Evolutionary conservation across 2,888 invertebrate species (phyloP).

Genomic region (Seira sanloemensis): DNA sequence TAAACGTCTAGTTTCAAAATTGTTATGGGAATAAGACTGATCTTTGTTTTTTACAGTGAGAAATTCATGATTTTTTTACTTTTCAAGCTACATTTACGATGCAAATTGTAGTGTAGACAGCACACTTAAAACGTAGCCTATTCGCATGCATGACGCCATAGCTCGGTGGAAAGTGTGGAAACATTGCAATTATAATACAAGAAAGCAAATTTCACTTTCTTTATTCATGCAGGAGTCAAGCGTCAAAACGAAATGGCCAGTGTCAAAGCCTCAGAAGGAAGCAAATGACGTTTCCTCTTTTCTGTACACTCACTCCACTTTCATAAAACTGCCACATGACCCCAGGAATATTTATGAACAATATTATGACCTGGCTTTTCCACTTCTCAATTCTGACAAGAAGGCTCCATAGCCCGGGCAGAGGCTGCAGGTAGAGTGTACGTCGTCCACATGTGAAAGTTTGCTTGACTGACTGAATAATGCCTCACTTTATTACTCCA

Average conservation of each 20-base stretch:
- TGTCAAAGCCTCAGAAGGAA: background rate
- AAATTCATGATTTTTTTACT: no score
- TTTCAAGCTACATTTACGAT: no score
- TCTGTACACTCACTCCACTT: background rate
- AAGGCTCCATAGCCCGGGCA: no score
- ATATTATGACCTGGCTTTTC: slow-evolving; percentile 8
- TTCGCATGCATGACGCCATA: no score
- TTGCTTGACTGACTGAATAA: background rate
- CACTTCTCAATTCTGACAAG: background rate
- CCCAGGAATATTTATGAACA: slow-evolving; percentile 45
- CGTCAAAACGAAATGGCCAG: background rate
- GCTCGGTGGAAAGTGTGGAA: no score
- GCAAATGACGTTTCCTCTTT: background rate
- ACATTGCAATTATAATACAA: background rate
- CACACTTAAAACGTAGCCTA: no score
- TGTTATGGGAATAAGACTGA: no score
- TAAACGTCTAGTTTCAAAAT: no score
- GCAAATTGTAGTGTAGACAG: no score
- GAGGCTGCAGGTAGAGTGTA: background rate
- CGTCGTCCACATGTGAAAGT: no score
- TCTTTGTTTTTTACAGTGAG: no score
- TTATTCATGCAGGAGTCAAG: background rate
- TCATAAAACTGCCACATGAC: background rate
- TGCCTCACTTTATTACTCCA: background rate
- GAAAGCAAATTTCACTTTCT: background rate